A percentile compares a stretch with the other conserved stretches of the same genome.
Conservation (phyloP, 2,797 vertebrate genomes). For the Halcyon smyrnensis region DNA sequence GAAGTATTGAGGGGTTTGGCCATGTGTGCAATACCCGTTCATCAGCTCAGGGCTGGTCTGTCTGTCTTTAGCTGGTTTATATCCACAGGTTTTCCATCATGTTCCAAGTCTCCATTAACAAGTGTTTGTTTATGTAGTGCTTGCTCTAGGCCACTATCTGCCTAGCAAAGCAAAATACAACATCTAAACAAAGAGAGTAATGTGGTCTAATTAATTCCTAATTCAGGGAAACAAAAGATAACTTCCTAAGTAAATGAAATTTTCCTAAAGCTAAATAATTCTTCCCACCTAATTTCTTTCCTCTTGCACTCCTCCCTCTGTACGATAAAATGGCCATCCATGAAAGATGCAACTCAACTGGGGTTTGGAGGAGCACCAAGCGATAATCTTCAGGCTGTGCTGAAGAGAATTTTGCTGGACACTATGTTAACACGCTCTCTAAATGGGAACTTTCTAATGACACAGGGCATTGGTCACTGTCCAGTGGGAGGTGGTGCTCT, state of each 20-base stretch:
- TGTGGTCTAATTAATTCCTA: constrained; percentile 46
- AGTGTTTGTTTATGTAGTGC: constrained; percentile 29
- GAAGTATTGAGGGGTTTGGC: background rate
- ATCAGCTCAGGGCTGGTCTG: background rate
- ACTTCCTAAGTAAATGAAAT: constrained; percentile 2
- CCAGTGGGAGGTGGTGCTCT: background rate
- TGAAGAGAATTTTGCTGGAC: background rate
- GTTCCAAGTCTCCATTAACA: background rate
- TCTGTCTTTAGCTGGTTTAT: background rate
- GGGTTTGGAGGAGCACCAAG: background rate
- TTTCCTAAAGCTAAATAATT: constrained; percentile 8
- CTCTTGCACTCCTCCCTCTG: background rate
- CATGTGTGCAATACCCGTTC: rapidly evolving
- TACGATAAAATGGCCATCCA: background rate
- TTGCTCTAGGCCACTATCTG: background rate
- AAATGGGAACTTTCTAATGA: background rate
- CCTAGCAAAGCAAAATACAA: background rate
- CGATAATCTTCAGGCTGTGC: background rate
- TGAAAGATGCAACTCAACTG: background rate
- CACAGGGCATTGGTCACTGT: background rate
- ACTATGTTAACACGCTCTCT: rapidly evolving
- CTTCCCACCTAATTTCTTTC: background rate
- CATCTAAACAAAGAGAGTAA: constrained; percentile 10
- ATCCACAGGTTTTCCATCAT: background rate
- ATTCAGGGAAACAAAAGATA: constrained; percentile 12